Evolutionary conservation across 2,888 invertebrate species (phyloP), one percentile per base, ranked within the genome.

Genomic region (Pyrocoelia pectoralis): DNA sequence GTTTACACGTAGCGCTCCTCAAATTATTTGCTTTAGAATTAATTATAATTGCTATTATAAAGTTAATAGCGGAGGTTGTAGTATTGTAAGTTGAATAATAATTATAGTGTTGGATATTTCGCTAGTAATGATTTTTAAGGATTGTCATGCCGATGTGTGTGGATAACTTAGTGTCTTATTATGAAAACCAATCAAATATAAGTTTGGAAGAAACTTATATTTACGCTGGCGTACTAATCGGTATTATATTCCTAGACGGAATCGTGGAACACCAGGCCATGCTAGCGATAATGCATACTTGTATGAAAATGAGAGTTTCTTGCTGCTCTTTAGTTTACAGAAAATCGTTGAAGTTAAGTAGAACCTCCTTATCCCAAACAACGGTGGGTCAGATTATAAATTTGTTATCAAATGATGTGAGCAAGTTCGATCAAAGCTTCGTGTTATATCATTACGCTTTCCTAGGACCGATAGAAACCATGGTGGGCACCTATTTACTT

Each of bases 381-480:
- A 88, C 89, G 0, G 79, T 81, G 1, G 84, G 84, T 29, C 81
- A 81, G 67, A 70, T 80, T 62, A 78, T 83, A 8, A 84, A 83
- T 72, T 73, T 84, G 49, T 78, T 91, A 71, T 88, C 89, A 14
- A 90, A 89, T 71, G 91, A 91, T 76, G 88, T 89, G 10, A 86
- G 85, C 72, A 83, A 88, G 69, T 96, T 98, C 80, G 98, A 98
- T 79, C 88, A 95, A 77, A 93, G 93, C 9, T 87, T 95, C 56
- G 88, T 94, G 69, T 93, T 97, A 78, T 82, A 95, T 4, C 97
- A 97, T 82, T 97, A 93, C 79, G 84, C 95, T 83, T 89, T 81
- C 89, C 87, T 81, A 76, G 88, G 82, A 80, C 89, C 89, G 0
- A 75, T 89, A n/a, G 85, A 89, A 74, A 83, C 87, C 1, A 74